phyloP scores from a whole-genome alignment of 2,797 vertebrate genomes.

The Hipposideros larvatus region DNA sequence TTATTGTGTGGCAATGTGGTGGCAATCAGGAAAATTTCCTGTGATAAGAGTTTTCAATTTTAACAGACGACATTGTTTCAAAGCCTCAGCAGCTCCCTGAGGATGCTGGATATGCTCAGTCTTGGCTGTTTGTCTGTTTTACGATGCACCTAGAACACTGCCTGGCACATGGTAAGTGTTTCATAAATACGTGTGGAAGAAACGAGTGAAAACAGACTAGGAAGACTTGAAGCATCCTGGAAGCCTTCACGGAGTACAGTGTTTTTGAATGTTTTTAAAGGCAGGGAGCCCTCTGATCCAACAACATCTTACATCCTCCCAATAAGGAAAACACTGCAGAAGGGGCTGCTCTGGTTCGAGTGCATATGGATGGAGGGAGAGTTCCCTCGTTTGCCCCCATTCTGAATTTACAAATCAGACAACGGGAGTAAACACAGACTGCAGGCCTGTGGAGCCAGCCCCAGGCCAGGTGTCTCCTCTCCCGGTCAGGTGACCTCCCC shows the following conservation, averaged over 20 bases:
- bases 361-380: background rate
- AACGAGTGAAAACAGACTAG: background rate
- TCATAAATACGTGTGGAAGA: background rate
- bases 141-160: background rate
- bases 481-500: accelerated
- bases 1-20: background rate
- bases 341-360: background rate
- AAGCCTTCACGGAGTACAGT: background rate
- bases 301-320: background rate
- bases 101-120: background rate
- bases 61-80: background rate
- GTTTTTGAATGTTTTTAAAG: background rate
- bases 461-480: background rate
- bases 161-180: background rate
- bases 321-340: background rate
- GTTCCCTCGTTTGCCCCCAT: too few species aligned
- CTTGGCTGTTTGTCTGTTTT: background rate
- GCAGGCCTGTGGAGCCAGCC: background rate
- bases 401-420: background rate
- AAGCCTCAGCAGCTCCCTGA: background rate
- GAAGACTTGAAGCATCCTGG: background rate
- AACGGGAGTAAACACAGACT: too few species aligned
- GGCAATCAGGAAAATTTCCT: background rate
- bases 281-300: background rate
- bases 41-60: background rate